A percentile compares a stretch with the other conserved stretches of the same genome.
Evolutionary conservation across 2,797 vertebrate species (phyloP).

Genomic region (Sebastes reedi): DNA sequence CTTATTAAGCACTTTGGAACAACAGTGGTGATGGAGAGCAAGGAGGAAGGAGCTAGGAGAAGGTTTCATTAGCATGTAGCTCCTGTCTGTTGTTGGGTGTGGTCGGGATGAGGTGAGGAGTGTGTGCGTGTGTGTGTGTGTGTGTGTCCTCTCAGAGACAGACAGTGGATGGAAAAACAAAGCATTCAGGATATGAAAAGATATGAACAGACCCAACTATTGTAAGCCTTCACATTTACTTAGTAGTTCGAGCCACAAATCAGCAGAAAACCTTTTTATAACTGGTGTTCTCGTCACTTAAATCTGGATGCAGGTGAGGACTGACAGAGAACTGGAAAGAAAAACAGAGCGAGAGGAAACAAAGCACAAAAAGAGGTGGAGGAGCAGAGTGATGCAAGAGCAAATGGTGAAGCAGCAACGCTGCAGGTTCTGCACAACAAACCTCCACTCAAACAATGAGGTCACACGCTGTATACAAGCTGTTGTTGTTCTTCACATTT

Average conservation of each 20-base stretch:
- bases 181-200: background rate
- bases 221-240: background rate
- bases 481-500: background rate
- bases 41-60: conserved; percentile 13
- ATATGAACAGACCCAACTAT: background rate
- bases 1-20: conserved; percentile 73
- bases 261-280: background rate
- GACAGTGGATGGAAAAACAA: conserved; percentile 14
- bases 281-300: background rate
- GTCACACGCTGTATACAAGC: conserved; percentile 5
- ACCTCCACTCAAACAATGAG: conserved; percentile 37
- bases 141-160: background rate
- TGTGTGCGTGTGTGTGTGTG: background rate
- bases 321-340: background rate
- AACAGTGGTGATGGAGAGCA: conserved; percentile 45
- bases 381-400: conserved; percentile 66
- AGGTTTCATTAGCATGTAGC: conserved; percentile 42
- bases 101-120: conserved; percentile 17
- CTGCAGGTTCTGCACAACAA: conserved; percentile 51
- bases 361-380: background rate
- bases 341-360: background rate
- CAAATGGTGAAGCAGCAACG: conserved; percentile 40
- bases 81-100: conserved; percentile 39
- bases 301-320: background rate
- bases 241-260: background rate